phyloP scores from a whole-genome alignment of 2,888 invertebrate species.

The Candidula unifasciata region DNA sequence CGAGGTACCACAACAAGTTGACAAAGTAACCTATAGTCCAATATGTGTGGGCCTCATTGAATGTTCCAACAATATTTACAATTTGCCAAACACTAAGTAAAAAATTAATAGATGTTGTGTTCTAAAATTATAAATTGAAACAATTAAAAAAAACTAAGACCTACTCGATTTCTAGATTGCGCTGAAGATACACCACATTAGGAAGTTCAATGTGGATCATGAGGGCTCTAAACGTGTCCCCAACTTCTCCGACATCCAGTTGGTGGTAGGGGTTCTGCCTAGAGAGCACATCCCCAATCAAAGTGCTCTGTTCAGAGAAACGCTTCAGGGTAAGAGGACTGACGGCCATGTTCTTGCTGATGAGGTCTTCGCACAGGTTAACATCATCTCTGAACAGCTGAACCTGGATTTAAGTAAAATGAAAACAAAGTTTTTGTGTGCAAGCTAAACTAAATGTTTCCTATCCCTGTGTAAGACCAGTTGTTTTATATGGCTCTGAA shows the following conservation, averaged over 20 bases:
- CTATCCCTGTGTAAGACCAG: no score
- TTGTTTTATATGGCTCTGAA: no score
- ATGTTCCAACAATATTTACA: no score
- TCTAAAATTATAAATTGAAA: no score
- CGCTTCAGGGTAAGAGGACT: not conserved
- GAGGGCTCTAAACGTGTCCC: conserved; percentile 58
- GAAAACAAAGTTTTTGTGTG: not conserved
- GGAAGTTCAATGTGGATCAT: conserved; percentile 70
- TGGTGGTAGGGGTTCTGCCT: conserved; percentile 56
- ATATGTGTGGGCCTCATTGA: no score
- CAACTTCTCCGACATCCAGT: conserved; percentile 42
- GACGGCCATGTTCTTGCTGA: conserved; percentile 13
- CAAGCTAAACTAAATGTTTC: no score
- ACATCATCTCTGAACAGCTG: conserved; percentile 14
- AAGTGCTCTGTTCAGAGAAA: conserved; percentile 14
- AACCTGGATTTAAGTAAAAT: conserved; percentile 13
- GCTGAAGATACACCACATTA: conserved; percentile 62
- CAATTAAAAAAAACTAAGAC: not conserved
- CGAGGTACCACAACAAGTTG: no score
- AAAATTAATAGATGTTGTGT: no score
- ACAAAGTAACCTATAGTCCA: no score
- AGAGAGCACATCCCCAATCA: conserved; percentile 47
- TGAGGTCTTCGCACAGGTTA: conserved; percentile 16
- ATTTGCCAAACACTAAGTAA: no score
- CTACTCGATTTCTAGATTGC: conserved; percentile 3